phyloP scores from a whole-genome alignment of 2,888 invertebrate species.

The Phortica magna region DNA sequence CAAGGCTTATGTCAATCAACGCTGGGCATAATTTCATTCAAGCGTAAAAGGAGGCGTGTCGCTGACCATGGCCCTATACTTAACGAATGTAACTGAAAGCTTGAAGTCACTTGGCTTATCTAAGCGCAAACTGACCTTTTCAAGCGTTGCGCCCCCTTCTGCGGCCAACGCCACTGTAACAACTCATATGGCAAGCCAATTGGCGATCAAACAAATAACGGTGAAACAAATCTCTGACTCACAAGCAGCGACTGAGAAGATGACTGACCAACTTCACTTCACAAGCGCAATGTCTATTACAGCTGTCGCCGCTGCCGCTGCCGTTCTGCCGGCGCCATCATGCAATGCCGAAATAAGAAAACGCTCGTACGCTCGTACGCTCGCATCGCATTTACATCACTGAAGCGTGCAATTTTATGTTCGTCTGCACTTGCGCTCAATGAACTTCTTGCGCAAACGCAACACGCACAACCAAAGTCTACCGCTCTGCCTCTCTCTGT shows the following conservation, averaged over 20 bases:
- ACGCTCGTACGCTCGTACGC: background rate
- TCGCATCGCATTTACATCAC: constrained; percentile 44
- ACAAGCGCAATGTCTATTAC: constrained; percentile 40
- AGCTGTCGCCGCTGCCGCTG: constrained; percentile 33
- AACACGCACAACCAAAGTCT: background rate
- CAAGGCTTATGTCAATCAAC: background rate
- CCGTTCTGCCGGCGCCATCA: background rate
- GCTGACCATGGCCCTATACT: background rate
- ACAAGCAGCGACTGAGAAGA: background rate
- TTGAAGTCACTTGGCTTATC: background rate
- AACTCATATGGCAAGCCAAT: background rate
- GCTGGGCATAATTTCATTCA: background rate
- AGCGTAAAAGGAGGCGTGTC: background rate
- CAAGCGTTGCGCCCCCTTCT: background rate
- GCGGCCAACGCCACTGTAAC: background rate
- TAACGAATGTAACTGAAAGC: background rate
- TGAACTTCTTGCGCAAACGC: constrained; percentile 63
- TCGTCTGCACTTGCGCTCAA: constrained; percentile 60
- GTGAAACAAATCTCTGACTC: background rate
- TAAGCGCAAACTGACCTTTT: background rate
- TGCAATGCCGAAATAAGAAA: background rate
- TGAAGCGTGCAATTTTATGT: constrained; percentile 58
- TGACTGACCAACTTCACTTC: background rate
- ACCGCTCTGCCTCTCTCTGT: background rate
- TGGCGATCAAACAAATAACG: background rate